phyloP scores from a whole-genome alignment of 2,797 vertebrate species.

The Lindbergichthys nudifrons region DNA sequence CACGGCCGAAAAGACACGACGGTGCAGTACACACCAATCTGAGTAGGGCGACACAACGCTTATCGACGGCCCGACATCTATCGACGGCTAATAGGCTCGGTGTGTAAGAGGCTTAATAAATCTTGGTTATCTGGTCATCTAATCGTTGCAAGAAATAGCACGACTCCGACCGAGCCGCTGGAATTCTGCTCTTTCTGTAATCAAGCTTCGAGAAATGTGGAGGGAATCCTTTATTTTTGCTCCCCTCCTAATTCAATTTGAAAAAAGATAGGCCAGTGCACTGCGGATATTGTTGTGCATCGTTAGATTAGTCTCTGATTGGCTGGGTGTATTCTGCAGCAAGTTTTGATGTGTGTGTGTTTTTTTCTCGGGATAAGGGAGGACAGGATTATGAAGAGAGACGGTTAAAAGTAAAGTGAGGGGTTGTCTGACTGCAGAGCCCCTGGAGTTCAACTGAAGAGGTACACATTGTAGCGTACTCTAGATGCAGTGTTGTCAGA shows the following conservation, averaged over 20 bases:
- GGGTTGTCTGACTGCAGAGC: slow-evolving; percentile 21
- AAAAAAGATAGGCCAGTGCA: slow-evolving; percentile 66
- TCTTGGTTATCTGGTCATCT: slow-evolving; percentile 80
- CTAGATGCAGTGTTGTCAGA: slow-evolving; percentile 31
- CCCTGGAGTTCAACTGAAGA: slow-evolving; percentile 27
- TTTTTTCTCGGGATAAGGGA: slow-evolving; percentile 18
- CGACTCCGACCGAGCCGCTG: slow-evolving; percentile 64
- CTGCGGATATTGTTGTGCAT: slow-evolving; percentile 67
- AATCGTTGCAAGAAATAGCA: slow-evolving; percentile 76
- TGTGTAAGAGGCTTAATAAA: slow-evolving; percentile 66
- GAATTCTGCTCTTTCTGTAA: slow-evolving; percentile 70
- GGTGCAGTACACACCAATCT: too few species aligned
- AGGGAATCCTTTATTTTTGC: slow-evolving; percentile 70
- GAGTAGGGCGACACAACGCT: too few species aligned
- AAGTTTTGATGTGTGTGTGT: slow-evolving; percentile 23
- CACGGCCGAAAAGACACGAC: too few species aligned
- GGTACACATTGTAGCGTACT: neutral
- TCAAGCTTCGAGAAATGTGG: slow-evolving; percentile 68
- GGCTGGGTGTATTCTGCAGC: slow-evolving; percentile 45
- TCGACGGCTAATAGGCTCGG: too few species aligned
- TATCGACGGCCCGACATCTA: too few species aligned
- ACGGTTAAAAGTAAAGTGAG: slow-evolving; percentile 1
- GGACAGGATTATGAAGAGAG: slow-evolving; percentile 14
- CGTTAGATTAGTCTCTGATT: slow-evolving; percentile 73
- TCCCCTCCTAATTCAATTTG: slow-evolving; percentile 78